These are phyloP conservation scores for Spodoptera frugiperda DNA, from an alignment of 1,140 invertebrate species.

Conservation along the genomic window DNA sequence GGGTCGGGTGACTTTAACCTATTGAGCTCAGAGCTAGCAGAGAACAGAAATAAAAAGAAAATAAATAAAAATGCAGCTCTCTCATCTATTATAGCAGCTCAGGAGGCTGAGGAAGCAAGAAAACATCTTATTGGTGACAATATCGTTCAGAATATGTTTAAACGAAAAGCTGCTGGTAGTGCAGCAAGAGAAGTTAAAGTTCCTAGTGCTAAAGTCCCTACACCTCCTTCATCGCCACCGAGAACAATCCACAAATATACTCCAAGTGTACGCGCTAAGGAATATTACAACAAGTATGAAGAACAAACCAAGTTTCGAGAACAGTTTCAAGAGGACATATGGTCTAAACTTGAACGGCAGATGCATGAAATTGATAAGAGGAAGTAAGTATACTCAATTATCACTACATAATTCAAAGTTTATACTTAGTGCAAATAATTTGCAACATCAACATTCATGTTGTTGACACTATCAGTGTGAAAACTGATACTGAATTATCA, in stretches of 20 bases:
- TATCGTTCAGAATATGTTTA: slow-evolving; percentile 49
- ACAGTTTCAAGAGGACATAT: slow-evolving; percentile 57
- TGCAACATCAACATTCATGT: no score
- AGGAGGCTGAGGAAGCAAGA: not conserved
- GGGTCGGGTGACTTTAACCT: not conserved
- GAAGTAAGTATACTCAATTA: slow-evolving; percentile 50
- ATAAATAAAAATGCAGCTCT: not conserved
- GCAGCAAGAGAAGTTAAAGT: not conserved
- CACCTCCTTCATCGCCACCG: not conserved
- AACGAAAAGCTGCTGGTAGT: slow-evolving; percentile 40
- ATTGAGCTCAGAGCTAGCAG: not conserved
- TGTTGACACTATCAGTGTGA: no score
- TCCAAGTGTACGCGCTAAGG: slow-evolving; percentile 60
- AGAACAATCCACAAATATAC: slow-evolving; percentile 43
- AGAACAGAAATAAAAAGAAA: not conserved
- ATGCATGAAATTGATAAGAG: slow-evolving; percentile 66
- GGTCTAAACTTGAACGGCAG: slow-evolving; percentile 57
- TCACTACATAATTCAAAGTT: no score
- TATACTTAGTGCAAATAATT: no score
- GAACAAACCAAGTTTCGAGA: slow-evolving; percentile 55
- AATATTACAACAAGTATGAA: slow-evolving; percentile 65
- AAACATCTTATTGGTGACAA: not conserved
- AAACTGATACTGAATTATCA: no score
- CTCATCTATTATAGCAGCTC: not conserved
- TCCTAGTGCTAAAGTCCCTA: no score